phyloP scores from a whole-genome alignment of 2,113 vertebrate genomes.

The Neogale vison region DNA sequence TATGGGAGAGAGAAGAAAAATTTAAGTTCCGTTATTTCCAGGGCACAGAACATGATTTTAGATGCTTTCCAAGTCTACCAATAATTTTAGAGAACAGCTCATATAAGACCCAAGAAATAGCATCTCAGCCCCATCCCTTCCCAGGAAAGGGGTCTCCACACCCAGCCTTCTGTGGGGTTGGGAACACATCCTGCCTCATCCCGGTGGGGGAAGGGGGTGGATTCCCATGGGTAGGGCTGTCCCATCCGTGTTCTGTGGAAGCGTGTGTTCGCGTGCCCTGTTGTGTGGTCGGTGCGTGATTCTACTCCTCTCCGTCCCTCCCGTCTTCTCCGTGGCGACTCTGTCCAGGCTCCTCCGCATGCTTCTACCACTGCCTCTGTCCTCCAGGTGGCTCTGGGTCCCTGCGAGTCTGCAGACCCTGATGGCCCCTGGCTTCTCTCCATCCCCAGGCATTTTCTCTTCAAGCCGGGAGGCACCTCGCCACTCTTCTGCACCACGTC shows the following conservation, averaged over 20 bases:
- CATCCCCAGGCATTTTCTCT: constrained; percentile 95
- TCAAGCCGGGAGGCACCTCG: constrained; percentile 98
- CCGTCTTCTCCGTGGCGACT: constrained; percentile 56
- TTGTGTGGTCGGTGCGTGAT: constrained; percentile 71
- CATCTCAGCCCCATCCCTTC: background rate
- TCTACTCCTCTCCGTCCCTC: constrained; percentile 23
- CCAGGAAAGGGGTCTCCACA: constrained; percentile 49
- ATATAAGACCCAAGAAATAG: background rate
- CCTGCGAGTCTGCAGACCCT: background rate
- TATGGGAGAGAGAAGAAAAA: background rate
- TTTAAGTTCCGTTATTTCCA: background rate
- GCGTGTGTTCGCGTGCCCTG: constrained; percentile 61
- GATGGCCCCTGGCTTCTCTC: constrained; percentile 69
- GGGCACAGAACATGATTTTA: background rate
- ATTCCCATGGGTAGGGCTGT: background rate
- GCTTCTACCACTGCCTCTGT: background rate
- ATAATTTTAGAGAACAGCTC: background rate
- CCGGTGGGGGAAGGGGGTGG: background rate
- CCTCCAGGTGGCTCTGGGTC: constrained; percentile 56
- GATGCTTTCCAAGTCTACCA: background rate
- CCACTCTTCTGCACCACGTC: constrained; percentile 98
- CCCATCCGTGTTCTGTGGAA: constrained; percentile 53
- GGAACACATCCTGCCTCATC: background rate
- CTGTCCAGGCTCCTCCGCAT: constrained; percentile 78
- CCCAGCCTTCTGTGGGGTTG: background rate